Evolutionary conservation across 2,113 vertebrate genomes (phyloP).

Genomic region (Microcebus jonahi): DNA sequence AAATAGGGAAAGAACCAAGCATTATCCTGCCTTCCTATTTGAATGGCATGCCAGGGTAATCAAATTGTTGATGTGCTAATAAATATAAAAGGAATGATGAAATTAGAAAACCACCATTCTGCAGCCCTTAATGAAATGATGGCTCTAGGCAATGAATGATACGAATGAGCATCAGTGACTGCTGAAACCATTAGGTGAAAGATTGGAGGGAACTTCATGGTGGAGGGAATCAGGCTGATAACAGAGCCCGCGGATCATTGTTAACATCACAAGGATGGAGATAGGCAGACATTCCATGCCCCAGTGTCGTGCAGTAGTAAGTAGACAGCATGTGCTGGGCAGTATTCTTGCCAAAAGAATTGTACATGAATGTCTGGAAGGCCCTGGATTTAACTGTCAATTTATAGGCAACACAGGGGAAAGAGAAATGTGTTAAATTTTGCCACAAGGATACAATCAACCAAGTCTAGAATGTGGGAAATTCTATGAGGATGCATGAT

Average conservation of each 20-base stretch:
- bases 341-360: neutral
- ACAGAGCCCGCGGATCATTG: neutral
- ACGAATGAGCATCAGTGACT: neutral
- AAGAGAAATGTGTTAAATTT: neutral
- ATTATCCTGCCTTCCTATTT: neutral
- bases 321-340: neutral
- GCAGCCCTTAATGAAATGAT: neutral
- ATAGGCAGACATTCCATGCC: neutral
- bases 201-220: neutral
- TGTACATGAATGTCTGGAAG: neutral
- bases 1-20: neutral
- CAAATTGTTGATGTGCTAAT: neutral
- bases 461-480: neutral
- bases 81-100: neutral
- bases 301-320: neutral
- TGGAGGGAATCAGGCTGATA: neutral
- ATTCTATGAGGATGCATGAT: neutral
- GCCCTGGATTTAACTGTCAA: neutral
- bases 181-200: neutral
- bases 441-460: neutral
- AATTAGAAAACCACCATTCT: neutral
- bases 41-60: neutral
- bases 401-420: neutral
- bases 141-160: neutral
- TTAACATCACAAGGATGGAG: neutral